Conservation (phyloP, 2,113 vertebrate species). For the Phrynocephalus versicolor region DNA sequence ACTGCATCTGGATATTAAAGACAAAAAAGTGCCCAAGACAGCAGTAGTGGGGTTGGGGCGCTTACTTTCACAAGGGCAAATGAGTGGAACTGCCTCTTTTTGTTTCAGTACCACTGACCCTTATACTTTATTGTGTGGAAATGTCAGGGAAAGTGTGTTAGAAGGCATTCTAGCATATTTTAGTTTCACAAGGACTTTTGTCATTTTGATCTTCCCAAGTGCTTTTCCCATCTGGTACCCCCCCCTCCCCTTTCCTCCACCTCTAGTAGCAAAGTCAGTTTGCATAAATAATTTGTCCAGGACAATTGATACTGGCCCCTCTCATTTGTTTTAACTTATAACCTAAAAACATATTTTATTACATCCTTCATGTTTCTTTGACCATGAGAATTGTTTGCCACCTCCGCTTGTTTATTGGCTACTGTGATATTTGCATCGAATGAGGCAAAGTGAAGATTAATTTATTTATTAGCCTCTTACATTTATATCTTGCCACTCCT, state of each 20-base stretch:
- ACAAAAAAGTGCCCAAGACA: constrained; percentile 85
- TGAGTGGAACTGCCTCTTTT: constrained; percentile 85
- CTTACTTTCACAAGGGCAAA: constrained; percentile 78
- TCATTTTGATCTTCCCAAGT: constrained; percentile 72
- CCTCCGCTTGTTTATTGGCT: neutral
- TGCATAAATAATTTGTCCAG: neutral
- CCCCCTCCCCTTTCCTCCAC: neutral
- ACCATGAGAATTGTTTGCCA: too few relatives aligned
- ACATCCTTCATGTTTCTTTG: neutral
- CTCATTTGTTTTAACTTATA: neutral
- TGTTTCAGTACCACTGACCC: constrained; percentile 92
- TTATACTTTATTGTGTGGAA: constrained; percentile 84
- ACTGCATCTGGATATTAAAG: constrained; percentile 88
- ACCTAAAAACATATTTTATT: neutral
- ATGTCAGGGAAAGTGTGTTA: constrained; percentile 87
- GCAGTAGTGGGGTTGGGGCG: constrained; percentile 84
- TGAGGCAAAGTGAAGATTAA: neutral
- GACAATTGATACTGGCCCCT: constrained; percentile 1
- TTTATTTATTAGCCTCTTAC: neutral
- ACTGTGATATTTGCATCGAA: neutral
- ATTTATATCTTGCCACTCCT: too few relatives aligned
- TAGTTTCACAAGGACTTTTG: constrained; percentile 75
- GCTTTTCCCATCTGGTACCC: neutral
- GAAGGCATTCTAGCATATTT: constrained; percentile 75
- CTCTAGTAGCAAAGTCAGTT: neutral